These are phyloP conservation scores for Cavia aperea DNA, from an alignment of 2,113 vertebrate genomes.

Conservation along the genomic window DNA sequence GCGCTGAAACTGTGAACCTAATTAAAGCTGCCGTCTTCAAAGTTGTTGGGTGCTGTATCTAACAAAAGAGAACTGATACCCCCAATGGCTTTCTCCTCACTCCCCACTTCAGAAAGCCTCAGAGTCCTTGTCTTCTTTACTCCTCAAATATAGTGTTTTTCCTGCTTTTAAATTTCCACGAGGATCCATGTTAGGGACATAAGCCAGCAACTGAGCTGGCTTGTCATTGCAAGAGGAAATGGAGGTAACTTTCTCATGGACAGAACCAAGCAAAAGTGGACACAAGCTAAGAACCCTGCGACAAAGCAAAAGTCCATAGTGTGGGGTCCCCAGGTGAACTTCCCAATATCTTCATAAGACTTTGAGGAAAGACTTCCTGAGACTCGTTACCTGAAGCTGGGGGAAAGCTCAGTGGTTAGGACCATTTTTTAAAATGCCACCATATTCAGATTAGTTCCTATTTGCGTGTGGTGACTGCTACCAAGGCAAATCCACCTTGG, in stretches of 20 bases:
- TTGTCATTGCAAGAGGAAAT: neutral
- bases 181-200: neutral
- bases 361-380: neutral
- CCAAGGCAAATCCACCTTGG: neutral
- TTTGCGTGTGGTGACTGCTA: neutral
- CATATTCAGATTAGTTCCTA: neutral
- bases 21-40: neutral
- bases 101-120: neutral
- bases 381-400: neutral
- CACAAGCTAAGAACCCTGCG: neutral
- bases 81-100: neutral
- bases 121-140: neutral
- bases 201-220: too few species aligned
- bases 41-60: neutral
- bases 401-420: neutral
- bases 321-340: neutral
- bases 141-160: neutral
- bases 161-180: neutral
- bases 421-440: neutral
- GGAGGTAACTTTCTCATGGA: neutral
- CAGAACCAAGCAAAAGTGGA: neutral
- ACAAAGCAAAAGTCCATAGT: neutral
- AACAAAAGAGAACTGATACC: neutral
- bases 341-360: neutral
- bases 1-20: neutral